phyloP scores from a whole-genome alignment of 2,113 vertebrate genomes.

The Orcinus orca region DNA sequence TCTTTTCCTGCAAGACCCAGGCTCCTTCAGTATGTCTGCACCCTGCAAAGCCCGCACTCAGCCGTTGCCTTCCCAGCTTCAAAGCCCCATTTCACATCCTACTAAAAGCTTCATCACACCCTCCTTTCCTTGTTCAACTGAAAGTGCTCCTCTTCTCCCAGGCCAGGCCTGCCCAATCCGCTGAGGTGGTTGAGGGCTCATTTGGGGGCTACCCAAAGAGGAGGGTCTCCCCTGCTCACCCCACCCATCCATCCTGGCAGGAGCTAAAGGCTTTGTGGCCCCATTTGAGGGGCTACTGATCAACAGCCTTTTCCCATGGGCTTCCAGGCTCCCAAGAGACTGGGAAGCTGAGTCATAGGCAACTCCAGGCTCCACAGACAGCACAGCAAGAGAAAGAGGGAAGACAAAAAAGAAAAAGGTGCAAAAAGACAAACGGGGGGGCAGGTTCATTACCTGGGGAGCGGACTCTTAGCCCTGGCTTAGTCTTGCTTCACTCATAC shows the following conservation, averaged over 20 bases:
- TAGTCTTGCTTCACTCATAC: neutral
- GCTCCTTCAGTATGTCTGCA: neutral
- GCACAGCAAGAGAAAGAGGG: slow-evolving; percentile 6
- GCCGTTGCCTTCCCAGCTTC: neutral
- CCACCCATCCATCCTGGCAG: neutral
- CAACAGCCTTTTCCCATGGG: neutral
- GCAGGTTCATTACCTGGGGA: neutral
- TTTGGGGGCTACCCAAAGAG: neutral
- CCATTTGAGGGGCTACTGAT: slow-evolving; percentile 13
- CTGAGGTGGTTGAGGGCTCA: neutral
- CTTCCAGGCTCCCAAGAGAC: neutral
- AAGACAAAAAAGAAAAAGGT: neutral
- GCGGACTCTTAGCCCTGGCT: neutral
- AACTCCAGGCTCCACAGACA: slow-evolving; percentile 30
- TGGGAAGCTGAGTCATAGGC: slow-evolving; percentile 19
- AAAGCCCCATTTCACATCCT: slow-evolving; percentile 1
- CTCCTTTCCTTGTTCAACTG: neutral
- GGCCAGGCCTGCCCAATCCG: neutral
- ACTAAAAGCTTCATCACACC: neutral
- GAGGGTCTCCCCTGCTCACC: neutral
- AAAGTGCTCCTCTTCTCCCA: neutral
- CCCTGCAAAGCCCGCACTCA: neutral
- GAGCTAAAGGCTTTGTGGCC: neutral
- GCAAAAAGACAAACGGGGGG: neutral
- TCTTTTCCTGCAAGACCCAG: neutral